Conservation (phyloP, 2,888 invertebrate genomes). For the Mimachlamys varia region DNA sequence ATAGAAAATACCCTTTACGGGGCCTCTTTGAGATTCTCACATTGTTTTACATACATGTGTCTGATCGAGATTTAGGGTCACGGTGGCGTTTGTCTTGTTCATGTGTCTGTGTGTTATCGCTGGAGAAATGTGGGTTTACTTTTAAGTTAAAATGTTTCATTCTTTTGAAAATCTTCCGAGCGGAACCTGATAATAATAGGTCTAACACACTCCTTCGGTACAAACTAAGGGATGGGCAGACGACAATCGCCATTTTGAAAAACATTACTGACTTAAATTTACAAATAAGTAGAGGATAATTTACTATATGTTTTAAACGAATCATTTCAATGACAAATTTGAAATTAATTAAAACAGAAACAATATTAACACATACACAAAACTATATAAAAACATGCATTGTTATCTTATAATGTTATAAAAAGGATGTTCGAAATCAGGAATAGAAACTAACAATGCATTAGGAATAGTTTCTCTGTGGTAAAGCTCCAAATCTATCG, state of each 20-base stretch:
- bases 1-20: not conserved
- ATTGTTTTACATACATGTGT: slow-evolving; percentile 7
- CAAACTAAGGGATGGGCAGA: slow-evolving; percentile 19
- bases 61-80: not conserved
- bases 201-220: not conserved
- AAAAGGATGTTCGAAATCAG: not conserved
- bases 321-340: not conserved
- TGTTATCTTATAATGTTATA: not conserved
- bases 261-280: not conserved
- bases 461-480: not conserved
- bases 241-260: not conserved
- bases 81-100: slow-evolving; percentile 4
- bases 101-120: not conserved
- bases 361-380: no score
- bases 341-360: not conserved
- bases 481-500: not conserved
- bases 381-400: not conserved
- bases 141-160: slow-evolving; percentile 23
- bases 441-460: not conserved
- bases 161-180: not conserved
- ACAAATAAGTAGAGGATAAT: not conserved
- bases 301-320: not conserved
- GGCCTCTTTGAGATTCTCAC: not conserved
- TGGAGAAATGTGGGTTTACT: not conserved
- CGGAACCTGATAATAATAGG: slow-evolving; percentile 5